Base-by-base conservation (phyloP, 23 tunicate genomes). In the Trididemnum nubilum region DNA sequence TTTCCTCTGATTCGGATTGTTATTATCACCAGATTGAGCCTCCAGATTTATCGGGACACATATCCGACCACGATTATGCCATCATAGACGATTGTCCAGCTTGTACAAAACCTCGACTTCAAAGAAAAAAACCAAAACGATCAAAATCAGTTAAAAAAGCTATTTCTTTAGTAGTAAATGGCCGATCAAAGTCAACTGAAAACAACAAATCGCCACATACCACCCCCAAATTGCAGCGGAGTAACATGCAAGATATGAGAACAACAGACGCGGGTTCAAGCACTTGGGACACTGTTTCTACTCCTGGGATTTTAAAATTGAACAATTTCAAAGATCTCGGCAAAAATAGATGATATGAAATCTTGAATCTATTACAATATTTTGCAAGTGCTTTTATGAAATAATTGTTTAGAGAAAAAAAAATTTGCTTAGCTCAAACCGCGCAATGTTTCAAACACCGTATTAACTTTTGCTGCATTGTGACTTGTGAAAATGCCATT, bases 221-320 rank as follows among this genome's bases (percentile, higher is more conserved):
- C 2, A 77, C 54, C 39, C 81, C 81, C 9, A 77, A 54, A 31
- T 51, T 77, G 4, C 81, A 77, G 36, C 66, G 81, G 36, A 31
- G 36, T 2, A 77, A 77, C 19, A 77, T 77, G 67, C 67, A 77
- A n/a, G 67, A 77, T 31, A 77, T 77, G 67, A 52, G 67, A 28
- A 26, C 40, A 4, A 54, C 65, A 9, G 44, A 22, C 5, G 23
- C 30, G 4, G 81, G 44, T 2, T 12, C 24, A 15, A 18, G 81
- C n/a, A 77, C 81, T 4, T 77, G 81, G 81, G 81, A 29, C 24
- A 77, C 81, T 52, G 81, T 77, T 2, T 77, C 81, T 3, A 77
- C 81, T 21, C 81, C 81, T 31, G 81, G 81, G 30, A 77, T 77
- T 18, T 33, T 77, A 37, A 77, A 52, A 52, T 54, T 77, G 67